A percentile compares a stretch with the other conserved stretches of the same genome.
Conservation (phyloP, 2,113 vertebrate genomes). For the Pristiophorus japonicus region DNA sequence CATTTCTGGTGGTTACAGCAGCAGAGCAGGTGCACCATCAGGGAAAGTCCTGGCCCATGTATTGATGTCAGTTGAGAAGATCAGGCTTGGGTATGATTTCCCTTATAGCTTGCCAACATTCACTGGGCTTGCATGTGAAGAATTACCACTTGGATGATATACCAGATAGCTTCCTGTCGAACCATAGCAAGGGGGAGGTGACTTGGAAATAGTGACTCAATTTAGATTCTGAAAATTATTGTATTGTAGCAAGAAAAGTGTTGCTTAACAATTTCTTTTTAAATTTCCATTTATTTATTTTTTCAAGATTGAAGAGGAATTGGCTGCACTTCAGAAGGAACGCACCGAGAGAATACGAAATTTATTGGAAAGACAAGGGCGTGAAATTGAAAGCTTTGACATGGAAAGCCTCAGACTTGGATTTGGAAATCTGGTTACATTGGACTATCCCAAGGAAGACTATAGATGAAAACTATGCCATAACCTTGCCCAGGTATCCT, state of each 20-base stretch:
- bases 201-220: neutral
- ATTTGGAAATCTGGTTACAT: slow-evolving; percentile 82
- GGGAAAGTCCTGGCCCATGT: neutral
- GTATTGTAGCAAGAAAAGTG: neutral
- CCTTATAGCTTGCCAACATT: neutral
- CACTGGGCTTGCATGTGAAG: neutral
- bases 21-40: neutral
- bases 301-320: slow-evolving; percentile 92
- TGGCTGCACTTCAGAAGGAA: slow-evolving; percentile 94
- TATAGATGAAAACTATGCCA: slow-evolving; percentile 87
- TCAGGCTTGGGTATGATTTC: neutral
- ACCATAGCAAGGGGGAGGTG: neutral
- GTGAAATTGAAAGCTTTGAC: slow-evolving; percentile 89
- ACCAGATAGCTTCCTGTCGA: neutral
- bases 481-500: slow-evolving; percentile 42
- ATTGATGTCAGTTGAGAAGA: neutral
- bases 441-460: slow-evolving; percentile 97
- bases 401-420: slow-evolving; percentile 93
- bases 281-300: neutral
- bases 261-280: neutral
- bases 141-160: neutral
- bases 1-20: neutral
- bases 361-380: slow-evolving; percentile 88
- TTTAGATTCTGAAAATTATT: neutral
- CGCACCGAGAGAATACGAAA: slow-evolving; percentile 91